Conservation (phyloP, 2,113 vertebrate species). For the Ramphastos sulfuratus region DNA sequence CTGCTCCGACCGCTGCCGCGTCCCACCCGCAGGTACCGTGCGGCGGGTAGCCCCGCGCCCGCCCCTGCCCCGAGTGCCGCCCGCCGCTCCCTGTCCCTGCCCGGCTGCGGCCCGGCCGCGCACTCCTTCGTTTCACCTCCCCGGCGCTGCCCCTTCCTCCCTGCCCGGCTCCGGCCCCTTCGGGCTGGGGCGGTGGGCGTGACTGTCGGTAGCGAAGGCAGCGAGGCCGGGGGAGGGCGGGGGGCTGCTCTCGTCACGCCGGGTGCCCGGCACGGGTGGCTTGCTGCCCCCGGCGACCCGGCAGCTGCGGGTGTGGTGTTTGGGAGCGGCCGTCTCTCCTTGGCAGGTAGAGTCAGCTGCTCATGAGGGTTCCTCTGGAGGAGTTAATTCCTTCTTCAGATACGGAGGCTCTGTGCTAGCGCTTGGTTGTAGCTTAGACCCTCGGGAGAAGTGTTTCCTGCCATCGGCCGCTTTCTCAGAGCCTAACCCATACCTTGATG, state of each 20-base stretch:
- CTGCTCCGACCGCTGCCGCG: neutral
- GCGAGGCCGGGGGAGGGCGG: neutral
- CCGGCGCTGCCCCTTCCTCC: neutral
- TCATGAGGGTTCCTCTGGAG: neutral
- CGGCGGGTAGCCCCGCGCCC: neutral
- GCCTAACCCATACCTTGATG: accelerated
- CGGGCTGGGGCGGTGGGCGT: neutral
- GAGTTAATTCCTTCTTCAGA: neutral
- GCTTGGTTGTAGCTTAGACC: neutral
- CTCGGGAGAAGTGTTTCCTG: accelerated
- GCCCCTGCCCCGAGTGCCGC: neutral
- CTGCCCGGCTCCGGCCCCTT: neutral
- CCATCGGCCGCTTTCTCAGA: neutral
- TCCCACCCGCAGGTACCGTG: neutral
- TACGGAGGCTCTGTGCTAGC: neutral
- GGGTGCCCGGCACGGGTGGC: neutral
- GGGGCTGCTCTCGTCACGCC: neutral
- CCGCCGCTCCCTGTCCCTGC: neutral
- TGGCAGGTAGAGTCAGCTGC: neutral
- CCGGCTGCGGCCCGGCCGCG: neutral
- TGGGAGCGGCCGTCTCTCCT: neutral
- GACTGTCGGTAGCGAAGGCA: neutral
- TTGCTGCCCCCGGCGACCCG: neutral
- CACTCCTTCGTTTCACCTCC: neutral
- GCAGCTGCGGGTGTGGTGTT: neutral